phyloP scores from a whole-genome alignment of 2,888 invertebrate species.

The Lasioglossum lativentre region DNA sequence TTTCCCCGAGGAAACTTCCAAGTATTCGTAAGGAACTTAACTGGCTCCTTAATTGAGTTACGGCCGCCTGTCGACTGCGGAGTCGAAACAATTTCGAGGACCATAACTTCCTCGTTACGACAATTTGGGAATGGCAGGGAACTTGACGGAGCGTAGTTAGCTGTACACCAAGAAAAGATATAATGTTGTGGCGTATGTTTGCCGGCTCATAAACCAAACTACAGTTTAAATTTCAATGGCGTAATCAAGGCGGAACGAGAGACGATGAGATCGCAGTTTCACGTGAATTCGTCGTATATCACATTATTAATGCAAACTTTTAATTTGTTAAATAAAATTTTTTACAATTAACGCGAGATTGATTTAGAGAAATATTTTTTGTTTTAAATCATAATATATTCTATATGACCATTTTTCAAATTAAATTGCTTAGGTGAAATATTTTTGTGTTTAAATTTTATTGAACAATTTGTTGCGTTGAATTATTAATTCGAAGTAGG shows the following conservation, averaged over 20 bases:
- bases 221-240: constrained; percentile 58
- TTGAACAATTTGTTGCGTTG: no score
- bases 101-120: constrained; percentile 51
- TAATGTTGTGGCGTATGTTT: not conserved
- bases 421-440: no score
- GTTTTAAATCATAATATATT: no score
- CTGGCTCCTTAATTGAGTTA: constrained; percentile 46
- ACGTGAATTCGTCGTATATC: not conserved
- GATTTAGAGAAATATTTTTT: no score
- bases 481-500: no score
- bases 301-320: not conserved
- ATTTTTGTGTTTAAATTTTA: no score
- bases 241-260: constrained; percentile 70
- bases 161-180: constrained; percentile 7
- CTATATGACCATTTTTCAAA: no score
- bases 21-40: constrained; percentile 40
- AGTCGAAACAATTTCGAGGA: constrained; percentile 47
- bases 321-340: no score
- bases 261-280: constrained; percentile 11
- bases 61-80: constrained; percentile 14
- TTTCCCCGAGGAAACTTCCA: constrained; percentile 6
- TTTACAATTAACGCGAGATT: no score
- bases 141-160: constrained; percentile 17
- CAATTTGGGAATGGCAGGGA: constrained; percentile 39
- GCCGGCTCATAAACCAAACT: constrained; percentile 49